Conservation (phyloP, 1,140 invertebrate species). For the Hetaerina americana region DNA sequence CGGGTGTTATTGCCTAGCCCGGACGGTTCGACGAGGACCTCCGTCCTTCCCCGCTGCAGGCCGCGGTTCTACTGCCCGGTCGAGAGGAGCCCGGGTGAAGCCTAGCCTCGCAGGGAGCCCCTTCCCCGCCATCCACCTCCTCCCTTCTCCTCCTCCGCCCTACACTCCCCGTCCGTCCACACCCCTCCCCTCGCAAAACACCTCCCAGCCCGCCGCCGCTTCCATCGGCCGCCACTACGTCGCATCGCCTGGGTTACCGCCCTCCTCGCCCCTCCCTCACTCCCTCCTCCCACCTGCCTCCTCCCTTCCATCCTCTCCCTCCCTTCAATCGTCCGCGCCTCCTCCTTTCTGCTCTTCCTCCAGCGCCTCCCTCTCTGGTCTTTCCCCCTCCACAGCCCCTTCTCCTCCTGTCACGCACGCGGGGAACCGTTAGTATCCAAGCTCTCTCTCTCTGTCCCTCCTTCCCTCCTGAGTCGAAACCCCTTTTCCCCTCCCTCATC, state of each 20-base stretch:
- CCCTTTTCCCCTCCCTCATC: no score
- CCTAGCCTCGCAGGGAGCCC: background rate
- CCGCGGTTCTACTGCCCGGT: background rate
- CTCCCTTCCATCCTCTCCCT: background rate
- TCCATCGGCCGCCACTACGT: background rate
- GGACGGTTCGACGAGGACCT: background rate
- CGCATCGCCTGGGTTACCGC: background rate
- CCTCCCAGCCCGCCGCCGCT: no score
- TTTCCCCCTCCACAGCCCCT: no score
- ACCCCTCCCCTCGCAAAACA: background rate
- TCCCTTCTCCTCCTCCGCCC: background rate
- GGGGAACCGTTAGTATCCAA: no score
- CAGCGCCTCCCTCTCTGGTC: background rate
- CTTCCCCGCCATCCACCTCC: no score
- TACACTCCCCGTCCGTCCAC: background rate
- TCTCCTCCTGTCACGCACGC: no score
- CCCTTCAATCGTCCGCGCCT: background rate
- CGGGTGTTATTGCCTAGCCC: background rate
- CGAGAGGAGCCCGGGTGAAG: background rate
- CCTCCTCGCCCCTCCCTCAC: background rate
- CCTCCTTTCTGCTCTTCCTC: background rate
- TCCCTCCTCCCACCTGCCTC: background rate
- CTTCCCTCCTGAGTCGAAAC: no score
- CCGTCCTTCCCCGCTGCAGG: background rate
- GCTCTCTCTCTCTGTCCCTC: no score